Conservation (phyloP, 92 coral and sea anemone species). For the Scolanthus callimorphus region DNA sequence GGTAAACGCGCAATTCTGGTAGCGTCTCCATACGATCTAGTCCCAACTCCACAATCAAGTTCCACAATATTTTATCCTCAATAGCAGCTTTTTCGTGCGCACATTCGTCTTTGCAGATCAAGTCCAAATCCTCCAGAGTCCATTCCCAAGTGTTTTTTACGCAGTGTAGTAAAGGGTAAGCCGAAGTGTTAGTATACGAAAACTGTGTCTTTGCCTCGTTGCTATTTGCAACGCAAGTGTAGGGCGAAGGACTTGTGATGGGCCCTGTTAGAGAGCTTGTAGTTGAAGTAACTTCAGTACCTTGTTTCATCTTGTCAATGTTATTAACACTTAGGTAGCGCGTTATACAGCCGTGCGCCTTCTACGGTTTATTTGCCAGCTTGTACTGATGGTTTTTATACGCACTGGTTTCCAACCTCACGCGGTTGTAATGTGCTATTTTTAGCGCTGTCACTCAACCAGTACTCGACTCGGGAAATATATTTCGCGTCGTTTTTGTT, state of each 20-base stretch:
- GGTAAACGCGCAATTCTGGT: background rate
- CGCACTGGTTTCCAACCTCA: background rate
- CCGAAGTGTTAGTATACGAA: background rate
- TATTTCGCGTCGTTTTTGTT: background rate
- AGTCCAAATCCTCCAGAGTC: background rate
- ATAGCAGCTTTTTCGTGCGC: background rate
- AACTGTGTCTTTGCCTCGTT: background rate
- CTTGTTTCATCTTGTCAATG: background rate
- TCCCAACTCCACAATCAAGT: background rate
- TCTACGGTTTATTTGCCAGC: background rate
- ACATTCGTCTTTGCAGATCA: background rate
- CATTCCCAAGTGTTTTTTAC: background rate
- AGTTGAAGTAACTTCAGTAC: background rate
- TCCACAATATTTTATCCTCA: background rate
- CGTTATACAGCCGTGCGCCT: no score
- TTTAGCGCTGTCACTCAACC: background rate
- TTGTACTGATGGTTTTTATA: background rate
- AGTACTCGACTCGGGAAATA: no score
- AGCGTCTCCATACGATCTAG: background rate
- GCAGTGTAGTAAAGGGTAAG: background rate
- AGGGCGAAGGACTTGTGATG: background rate
- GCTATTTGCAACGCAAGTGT: background rate
- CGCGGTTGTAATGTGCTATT: background rate
- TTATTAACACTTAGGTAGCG: no score
- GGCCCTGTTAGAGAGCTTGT: background rate